phyloP scores from a whole-genome alignment of 2,888 invertebrate species.

The Cryptus viduatorius region DNA sequence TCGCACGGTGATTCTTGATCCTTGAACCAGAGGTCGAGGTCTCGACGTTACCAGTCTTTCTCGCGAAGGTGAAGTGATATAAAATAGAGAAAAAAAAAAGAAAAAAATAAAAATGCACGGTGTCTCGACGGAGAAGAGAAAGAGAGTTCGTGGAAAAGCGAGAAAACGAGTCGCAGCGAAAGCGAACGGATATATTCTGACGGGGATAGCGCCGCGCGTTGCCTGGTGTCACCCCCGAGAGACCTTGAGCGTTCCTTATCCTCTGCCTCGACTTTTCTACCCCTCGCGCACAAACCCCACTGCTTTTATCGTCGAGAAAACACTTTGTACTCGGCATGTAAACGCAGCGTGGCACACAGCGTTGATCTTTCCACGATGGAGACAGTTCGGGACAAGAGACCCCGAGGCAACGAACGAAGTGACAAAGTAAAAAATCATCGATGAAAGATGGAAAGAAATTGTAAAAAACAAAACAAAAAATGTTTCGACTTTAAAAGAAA shows the following conservation, averaged over 20 bases:
- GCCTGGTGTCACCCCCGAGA: slow-evolving; percentile 38
- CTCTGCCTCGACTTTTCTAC: slow-evolving; percentile 26
- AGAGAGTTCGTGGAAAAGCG: slow-evolving; percentile 45
- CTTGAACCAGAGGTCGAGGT: slow-evolving; percentile 59
- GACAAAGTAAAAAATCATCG: slow-evolving; percentile 12
- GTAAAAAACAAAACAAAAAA: not conserved
- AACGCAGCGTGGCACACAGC: slow-evolving; percentile 66
- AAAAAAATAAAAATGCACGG: slow-evolving; percentile 37
- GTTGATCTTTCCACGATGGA: not conserved
- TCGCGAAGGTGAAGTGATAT: slow-evolving; percentile 45
- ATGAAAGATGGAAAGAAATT: slow-evolving; percentile 7
- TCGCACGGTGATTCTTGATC: slow-evolving; percentile 35
- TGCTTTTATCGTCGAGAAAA: slow-evolving; percentile 71
- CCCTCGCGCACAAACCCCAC: slow-evolving; percentile 5
- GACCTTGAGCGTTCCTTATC: slow-evolving; percentile 43
- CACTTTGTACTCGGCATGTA: slow-evolving; percentile 76
- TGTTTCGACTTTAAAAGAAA: not conserved
- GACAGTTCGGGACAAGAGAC: slow-evolving; percentile 49
- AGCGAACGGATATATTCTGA: slow-evolving; percentile 53
- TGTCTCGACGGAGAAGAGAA: not conserved
- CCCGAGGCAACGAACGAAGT: slow-evolving; percentile 23
- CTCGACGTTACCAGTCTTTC: slow-evolving; percentile 47
- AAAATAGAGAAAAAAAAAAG: slow-evolving; percentile 42
- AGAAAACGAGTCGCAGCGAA: slow-evolving; percentile 24
- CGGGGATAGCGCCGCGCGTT: slow-evolving; percentile 37